Evolutionary conservation across 2,888 invertebrate species (phyloP).

Genomic region (Stenurella melanura): DNA sequence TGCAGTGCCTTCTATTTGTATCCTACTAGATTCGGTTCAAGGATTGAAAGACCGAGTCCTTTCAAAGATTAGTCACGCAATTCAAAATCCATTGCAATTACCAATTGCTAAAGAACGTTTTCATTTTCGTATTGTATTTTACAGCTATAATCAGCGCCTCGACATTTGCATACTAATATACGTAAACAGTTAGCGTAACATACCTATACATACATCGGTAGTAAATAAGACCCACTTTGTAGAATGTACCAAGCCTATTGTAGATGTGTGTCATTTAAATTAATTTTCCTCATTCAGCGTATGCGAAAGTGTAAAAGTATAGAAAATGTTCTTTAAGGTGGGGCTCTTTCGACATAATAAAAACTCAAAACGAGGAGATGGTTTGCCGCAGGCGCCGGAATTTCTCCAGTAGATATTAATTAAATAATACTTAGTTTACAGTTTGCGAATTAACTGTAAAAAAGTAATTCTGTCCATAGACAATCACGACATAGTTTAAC

Average conservation of each 20-base stretch:
- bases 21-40: not conserved
- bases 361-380: no score
- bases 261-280: not conserved
- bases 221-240: not conserved
- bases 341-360: no score
- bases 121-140: not conserved
- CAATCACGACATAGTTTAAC: no score
- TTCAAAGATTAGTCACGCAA: no score
- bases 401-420: not conserved
- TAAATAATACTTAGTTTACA: no score
- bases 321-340: no score
- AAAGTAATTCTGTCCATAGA: no score
- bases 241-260: not conserved
- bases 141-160: not conserved
- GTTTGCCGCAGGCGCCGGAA: not conserved
- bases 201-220: not conserved
- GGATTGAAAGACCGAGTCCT: no score
- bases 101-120: not conserved
- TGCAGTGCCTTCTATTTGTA: not conserved
- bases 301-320: not conserved
- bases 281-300: not conserved
- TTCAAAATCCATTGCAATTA: not conserved
- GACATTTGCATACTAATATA: slow-evolving; percentile 7
- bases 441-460: no score
- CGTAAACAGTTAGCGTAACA: not conserved